Evolutionary conservation across 1,140 invertebrate genomes (phyloP), one percentile per base, ranked within the genome.

Genomic region (Drusus annulatus): DNA sequence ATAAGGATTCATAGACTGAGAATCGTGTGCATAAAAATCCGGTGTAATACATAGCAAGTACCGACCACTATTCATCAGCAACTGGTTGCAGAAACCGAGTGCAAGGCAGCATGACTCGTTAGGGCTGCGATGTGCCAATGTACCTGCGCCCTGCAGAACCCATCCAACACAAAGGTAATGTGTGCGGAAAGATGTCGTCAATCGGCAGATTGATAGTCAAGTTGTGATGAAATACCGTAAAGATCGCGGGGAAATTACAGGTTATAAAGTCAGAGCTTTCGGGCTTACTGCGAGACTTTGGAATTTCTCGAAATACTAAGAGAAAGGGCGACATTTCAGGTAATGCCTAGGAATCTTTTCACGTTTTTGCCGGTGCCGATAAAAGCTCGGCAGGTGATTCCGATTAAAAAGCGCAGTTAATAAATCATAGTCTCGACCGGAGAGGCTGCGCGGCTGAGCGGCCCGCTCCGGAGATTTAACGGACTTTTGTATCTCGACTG

Each of bases 301-400:
- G 68, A 71, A 52, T 71, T 71, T 71, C 52, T 45, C 68, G 45
- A 71, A 21, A 52, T 15, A 3, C 45, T 0, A 31, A 21, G 68
- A 23, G 23, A 31, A 28, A 45, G 1, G 36, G 36, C 36, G 36
- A 1, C 63, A 17, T 68, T 45, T 25, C 13, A 17, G 68, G 36
- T 52, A 71, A 1, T 71, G 13, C 8, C 36, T 45, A 45, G 36
- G 15, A 71, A 71, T 52, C 68, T 51, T 50, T 52, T 52, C 15
- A 13, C 17, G 52, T 71, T 68, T 71, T 71, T 60, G 25, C 74
- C 54, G 52, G 16, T 31, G 25, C 74, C 52, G 28, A 60, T 62
- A 76, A 76, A 76, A 25, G 28, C 54, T 76, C 74, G 63, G 76
- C 76, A 78, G 76, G 76, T 78, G 76, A 78, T 78, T 78, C 28